A percentile compares a stretch with the other conserved stretches of the same genome.
These are phyloP conservation scores for Phylloscopus collybita DNA, from an alignment of 2,797 vertebrate species.

Conservation along the genomic window DNA sequence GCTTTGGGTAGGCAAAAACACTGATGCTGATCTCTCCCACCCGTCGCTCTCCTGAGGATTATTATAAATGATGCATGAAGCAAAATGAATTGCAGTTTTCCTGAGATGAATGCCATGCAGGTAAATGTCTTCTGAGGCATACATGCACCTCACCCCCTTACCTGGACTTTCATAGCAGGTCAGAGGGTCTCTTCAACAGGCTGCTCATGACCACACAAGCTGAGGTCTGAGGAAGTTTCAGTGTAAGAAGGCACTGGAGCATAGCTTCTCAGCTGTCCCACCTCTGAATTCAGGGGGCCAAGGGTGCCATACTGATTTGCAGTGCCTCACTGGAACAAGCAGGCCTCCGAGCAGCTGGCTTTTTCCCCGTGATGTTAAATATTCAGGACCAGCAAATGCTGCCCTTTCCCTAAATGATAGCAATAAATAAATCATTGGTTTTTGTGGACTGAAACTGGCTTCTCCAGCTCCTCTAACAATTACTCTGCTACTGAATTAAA, in stretches of 20 bases:
- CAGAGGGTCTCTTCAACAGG: neutral
- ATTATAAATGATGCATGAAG: neutral
- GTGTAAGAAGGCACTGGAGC: neutral
- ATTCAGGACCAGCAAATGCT: constrained; percentile 39
- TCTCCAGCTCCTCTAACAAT: neutral
- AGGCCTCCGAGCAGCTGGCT: neutral
- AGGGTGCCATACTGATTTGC: neutral
- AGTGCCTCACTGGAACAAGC: neutral
- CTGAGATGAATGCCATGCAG: neutral
- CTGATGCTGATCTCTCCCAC: neutral
- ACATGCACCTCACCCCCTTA: neutral
- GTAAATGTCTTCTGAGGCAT: neutral
- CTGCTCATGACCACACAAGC: neutral
- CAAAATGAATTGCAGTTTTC: neutral
- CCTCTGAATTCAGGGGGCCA: neutral
- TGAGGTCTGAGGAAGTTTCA: neutral
- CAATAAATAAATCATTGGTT: constrained; percentile 57
- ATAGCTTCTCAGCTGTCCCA: neutral
- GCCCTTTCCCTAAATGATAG: constrained; percentile 48
- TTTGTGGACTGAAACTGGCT: constrained; percentile 55
- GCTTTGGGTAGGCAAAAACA: neutral
- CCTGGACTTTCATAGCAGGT: neutral
- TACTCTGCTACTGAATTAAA: constrained; percentile 5
- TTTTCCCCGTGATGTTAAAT: neutral
- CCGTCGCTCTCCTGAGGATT: neutral